Percentiles rank a stretch among this genome's conserved stretches.
Conservation (phyloP, 2,113 vertebrate genomes). For the Rhabdomys dilectus region DNA sequence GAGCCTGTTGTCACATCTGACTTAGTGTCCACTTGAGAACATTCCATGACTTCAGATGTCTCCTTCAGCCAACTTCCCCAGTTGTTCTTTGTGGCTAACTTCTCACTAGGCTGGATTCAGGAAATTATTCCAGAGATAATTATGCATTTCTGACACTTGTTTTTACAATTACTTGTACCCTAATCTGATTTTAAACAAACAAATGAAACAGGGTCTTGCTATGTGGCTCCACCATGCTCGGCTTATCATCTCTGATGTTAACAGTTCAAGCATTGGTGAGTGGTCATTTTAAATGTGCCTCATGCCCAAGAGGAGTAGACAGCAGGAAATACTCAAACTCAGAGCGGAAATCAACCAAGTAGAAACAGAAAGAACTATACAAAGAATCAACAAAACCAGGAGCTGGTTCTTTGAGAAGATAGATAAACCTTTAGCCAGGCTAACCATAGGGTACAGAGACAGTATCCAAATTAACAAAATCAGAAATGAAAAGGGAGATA, state of each 20-base stretch:
- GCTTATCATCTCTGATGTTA: neutral
- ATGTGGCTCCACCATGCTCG: too few species aligned
- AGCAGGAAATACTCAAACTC: too few species aligned
- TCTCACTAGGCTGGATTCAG: neutral
- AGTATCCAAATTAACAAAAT: too few species aligned
- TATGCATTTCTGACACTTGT: neutral
- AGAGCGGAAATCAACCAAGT: too few species aligned
- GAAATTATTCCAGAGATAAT: neutral
- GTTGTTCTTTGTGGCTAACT: constrained; percentile 19
- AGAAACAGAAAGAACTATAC: too few species aligned
- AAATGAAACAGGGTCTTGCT: neutral
- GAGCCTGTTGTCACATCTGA: neutral
- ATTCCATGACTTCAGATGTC: neutral
- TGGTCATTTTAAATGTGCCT: neutral
- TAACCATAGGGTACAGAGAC: too few species aligned
- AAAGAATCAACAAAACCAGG: too few species aligned
- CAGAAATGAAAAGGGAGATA: too few species aligned
- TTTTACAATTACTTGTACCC: constrained; percentile 53
- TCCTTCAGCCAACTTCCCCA: neutral
- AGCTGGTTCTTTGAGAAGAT: too few species aligned
- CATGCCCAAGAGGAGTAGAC: too few species aligned
- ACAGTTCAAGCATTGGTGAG: neutral
- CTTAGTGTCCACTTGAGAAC: neutral
- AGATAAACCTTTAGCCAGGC: too few species aligned
- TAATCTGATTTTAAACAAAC: neutral